A percentile compares a stretch with the other conserved stretches of the same genome.
These are phyloP conservation scores for Elgaria multicarinata DNA, from an alignment of 2,113 vertebrate species.

Conservation along the genomic window DNA sequence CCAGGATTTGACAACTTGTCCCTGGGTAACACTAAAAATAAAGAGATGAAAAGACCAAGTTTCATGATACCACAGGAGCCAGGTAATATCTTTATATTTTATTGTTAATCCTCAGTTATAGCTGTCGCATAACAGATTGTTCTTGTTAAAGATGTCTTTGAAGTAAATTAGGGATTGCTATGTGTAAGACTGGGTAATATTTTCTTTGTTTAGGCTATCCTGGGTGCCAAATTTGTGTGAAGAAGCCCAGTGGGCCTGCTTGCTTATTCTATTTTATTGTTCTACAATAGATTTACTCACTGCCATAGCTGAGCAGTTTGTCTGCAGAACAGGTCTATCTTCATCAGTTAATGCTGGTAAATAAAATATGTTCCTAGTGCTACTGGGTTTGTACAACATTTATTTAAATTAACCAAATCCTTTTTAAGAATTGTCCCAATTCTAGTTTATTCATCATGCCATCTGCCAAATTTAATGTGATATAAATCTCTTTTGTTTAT, in stretches of 20 bases:
- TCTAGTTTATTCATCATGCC: conserved; percentile 41
- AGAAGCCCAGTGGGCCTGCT: neutral
- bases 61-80: neutral
- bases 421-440: conserved; percentile 47
- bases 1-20: neutral
- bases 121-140: neutral
- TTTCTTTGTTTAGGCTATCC: neutral
- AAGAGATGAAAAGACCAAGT: neutral
- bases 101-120: neutral
- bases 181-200: neutral
- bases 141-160: neutral
- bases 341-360: neutral
- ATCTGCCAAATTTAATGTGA: conserved; percentile 64
- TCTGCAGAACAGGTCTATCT: neutral
- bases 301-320: neutral
- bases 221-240: neutral
- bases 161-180: neutral
- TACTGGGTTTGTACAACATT: conserved; percentile 34
- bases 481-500: conserved; percentile 55
- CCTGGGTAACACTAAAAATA: neutral
- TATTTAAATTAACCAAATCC: conserved; percentile 34
- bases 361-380: conserved; percentile 40
- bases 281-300: neutral
- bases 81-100: neutral
- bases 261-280: neutral